Base-by-base conservation (phyloP, 2,113 vertebrate species). In the Colius striatus region DNA sequence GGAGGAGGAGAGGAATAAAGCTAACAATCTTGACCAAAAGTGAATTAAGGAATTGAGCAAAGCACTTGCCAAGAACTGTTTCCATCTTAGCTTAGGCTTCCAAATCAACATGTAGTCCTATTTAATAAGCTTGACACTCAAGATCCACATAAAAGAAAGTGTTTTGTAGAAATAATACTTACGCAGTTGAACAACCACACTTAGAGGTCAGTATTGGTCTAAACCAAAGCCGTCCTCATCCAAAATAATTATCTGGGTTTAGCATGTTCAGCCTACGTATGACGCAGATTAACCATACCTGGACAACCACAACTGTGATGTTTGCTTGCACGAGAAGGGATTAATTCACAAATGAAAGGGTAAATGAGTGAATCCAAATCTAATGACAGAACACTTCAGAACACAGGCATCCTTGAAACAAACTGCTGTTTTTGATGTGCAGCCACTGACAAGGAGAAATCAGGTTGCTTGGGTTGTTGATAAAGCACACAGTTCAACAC, bases 311-410 rank as follows among this genome's bases (percentile, higher is more conserved):
- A 91, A 29, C 84, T 86, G 58, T 34, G 65, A 50, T 51, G 81
- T 74, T 88, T 80, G 81, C 60, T 87, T 89, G 70, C 70, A 89
- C 78, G 48, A 88, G 67, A 87, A n/a, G 57, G 89, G 72, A 93
- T 96, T 96, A 92, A 94, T 85, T 79, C 77, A 79, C 70, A 89
- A 95, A 94, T 87, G 76, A 96, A 95, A 94, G 87, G 72, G 41
- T 50, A 62, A 89, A 76, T 18, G 60, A 85, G 47, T 92, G 87
- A 89, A 94, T 95, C 93, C 74, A 94, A 70, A 94, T 83, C 51
- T 91, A 96, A 95, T 68, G 72, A 86, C 61, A 91, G 87, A 89
- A 27, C 47, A 55, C 67, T 92, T 70, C 60, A 70, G 66, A 87
- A 65, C 66, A 65, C 65, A 68, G 76, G 65, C 86, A 38, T 23